Percentiles rank a stretch among this genome's conserved stretches.
These are phyloP conservation scores for Trachelus tabidus DNA, from an alignment of 2,888 invertebrate species.

Conservation along the genomic window DNA sequence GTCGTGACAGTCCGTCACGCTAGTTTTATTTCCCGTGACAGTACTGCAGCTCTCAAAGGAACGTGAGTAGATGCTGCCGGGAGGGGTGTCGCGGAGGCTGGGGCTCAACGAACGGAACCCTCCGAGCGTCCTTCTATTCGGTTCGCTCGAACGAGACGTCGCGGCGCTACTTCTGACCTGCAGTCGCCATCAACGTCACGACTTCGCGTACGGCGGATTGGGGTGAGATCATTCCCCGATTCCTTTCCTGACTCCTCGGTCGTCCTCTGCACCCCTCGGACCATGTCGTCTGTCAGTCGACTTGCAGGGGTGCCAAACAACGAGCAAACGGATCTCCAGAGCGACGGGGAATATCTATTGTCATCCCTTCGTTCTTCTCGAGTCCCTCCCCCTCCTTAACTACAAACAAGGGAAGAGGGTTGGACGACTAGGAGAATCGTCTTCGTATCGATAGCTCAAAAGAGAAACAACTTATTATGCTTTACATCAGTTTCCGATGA, in stretches of 20 bases:
- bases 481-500: too few species aligned
- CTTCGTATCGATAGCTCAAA: too few species aligned
- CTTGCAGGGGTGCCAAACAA: slow-evolving; percentile 34
- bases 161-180: slow-evolving; percentile 18
- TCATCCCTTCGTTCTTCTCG: background rate
- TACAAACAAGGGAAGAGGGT: too few species aligned
- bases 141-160: slow-evolving; percentile 29
- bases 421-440: too few species aligned
- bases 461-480: too few species aligned
- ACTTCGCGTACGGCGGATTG: slow-evolving; percentile 32
- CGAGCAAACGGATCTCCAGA: slow-evolving; percentile 16
- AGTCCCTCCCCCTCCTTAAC: too few species aligned
- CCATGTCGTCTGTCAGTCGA: slow-evolving; percentile 47
- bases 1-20: slow-evolving; percentile 10
- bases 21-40: slow-evolving; percentile 25
- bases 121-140: slow-evolving; percentile 34
- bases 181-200: slow-evolving; percentile 33
- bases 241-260: slow-evolving; percentile 1
- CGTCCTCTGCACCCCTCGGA: slow-evolving; percentile 41
- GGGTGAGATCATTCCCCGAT: slow-evolving; percentile 29
- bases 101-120: background rate
- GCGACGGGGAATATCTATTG: background rate
- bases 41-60: slow-evolving; percentile 21
- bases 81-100: background rate
- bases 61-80: background rate